Evolutionary conservation across 2,797 vertebrate genomes (phyloP), one percentile per base, ranked within the genome.

Genomic region (Philypnodon macrostomus): DNA sequence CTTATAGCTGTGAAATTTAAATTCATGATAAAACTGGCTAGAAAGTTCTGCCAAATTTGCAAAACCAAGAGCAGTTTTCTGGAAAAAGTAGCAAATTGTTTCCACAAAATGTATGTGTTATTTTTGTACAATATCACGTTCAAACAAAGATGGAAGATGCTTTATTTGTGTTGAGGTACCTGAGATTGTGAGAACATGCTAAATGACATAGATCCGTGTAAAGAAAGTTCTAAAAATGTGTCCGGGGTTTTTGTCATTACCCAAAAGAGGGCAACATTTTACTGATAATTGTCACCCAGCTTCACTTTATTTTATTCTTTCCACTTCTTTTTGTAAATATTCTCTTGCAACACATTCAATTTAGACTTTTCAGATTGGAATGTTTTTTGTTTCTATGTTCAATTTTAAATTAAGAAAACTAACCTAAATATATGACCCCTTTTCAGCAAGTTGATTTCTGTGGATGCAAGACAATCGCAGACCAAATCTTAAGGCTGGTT

Each of bases 381-480:
- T 62, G 1, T 5, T 21, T 21, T n/a, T 33, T 14, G 4, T 33
- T 33, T 46, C 14, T 4, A 19, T 33, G 15, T 33, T 30, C 17
- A 70, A 68, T 70, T n/a, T 80, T 61, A 63, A 69, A 76, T 26
- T 47, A 68, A 67, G 61, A 62, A 65, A 55, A 56, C 59, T 26
- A 18, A 60, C 49, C 46, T 52, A 36, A 70, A 66, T 50, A 18
- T 49, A 31, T 63, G n/a, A n/a, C n/a, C 80, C 47, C 51, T 38
- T 64, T 64, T 75, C 70, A 55, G 69, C 58, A 76, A 69, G 47
- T 77, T 79, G 55, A 54, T 78, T 80, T 83, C 45, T 58, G 77
- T 84, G 77, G 74, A 83, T 74, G 85, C 86, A 84, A 87, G 88
- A 88, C 87, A 87, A 89, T 90, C 84, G 53, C 84, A 89, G 78